Evolutionary conservation across 2,113 vertebrate species (phyloP), one percentile per base, ranked within the genome.

Genomic region (Raja brachyura): DNA sequence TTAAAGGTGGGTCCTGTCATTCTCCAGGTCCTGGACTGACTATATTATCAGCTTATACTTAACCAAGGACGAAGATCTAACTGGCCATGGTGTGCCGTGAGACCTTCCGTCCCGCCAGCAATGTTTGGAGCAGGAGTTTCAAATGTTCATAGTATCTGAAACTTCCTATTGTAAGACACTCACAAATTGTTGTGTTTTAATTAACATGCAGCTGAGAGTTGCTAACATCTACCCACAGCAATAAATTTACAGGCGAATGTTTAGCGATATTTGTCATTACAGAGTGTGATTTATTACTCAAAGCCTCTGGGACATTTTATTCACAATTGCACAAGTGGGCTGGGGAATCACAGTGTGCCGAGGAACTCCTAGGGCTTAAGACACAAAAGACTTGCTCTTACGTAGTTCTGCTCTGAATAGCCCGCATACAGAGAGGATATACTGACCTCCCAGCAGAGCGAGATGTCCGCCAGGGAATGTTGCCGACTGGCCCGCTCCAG

Each of bases 191-290:
- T 86, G 28, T 31, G 59, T 31, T 88, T 88, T 31, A 88, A 88
- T 63, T 63, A 88, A 88, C 83, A 66, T n/a, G 8, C 83, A 61
- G 56, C 56, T 16, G 59, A 63, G 56, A 16, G 83, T 13, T 88
- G 59, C 83, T 63, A 63, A 63, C 61, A 18, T 63, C 31, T 7
- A 63, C 25, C n/a, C 59, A 20, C n/a, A 16, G 83, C 13, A 63
- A 66, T 88, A 88, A 88, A 88, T 88, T 88, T 28, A 61, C 81
- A 61, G 54, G 54, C 56, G 31, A 88, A 63, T 63, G 31, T 88
- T 88, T 66, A 66, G 83, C 14, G 18, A 31, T 0, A 7, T 31
- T n/a, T 63, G 16, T 63, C 59, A 66, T 63, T 88, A 63, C n/a
- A 28, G n/a, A 28, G 31, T 63, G 59, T 63, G 28, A 88, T 88